Evolutionary conservation across 2,797 vertebrate species (phyloP).

Genomic region (Delichon dasypus): DNA sequence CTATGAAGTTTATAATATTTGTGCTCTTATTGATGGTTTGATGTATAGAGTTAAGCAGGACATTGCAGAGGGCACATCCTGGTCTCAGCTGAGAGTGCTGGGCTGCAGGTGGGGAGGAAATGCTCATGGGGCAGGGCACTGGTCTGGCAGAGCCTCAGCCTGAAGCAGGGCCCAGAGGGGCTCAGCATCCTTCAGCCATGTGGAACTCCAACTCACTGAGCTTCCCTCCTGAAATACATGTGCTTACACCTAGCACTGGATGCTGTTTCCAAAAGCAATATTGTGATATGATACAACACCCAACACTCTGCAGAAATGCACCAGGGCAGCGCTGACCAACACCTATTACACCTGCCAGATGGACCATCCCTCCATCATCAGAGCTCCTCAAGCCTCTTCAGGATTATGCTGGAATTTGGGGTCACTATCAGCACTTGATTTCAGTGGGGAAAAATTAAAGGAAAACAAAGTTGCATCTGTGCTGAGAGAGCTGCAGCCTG

Average conservation of each 20-base stretch:
- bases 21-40: neutral
- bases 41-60: neutral
- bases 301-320: neutral
- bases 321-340: neutral
- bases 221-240: neutral
- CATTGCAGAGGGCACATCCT: neutral
- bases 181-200: neutral
- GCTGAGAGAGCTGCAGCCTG: neutral
- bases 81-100: neutral
- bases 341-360: neutral
- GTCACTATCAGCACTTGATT: neutral
- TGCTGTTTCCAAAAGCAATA: neutral
- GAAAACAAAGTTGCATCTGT: neutral
- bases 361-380: neutral
- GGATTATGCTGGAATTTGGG: neutral
- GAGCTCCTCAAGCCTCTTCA: neutral
- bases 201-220: neutral
- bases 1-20: neutral
- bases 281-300: neutral
- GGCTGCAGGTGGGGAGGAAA: neutral
- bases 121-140: neutral
- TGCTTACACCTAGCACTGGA: neutral
- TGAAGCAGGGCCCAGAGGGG: neutral
- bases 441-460: neutral
- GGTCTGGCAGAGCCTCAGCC: neutral